Evolutionary conservation across 2,113 vertebrate species (phyloP), one percentile per base, ranked within the genome.

Genomic region (Synchiropus splendidus): DNA sequence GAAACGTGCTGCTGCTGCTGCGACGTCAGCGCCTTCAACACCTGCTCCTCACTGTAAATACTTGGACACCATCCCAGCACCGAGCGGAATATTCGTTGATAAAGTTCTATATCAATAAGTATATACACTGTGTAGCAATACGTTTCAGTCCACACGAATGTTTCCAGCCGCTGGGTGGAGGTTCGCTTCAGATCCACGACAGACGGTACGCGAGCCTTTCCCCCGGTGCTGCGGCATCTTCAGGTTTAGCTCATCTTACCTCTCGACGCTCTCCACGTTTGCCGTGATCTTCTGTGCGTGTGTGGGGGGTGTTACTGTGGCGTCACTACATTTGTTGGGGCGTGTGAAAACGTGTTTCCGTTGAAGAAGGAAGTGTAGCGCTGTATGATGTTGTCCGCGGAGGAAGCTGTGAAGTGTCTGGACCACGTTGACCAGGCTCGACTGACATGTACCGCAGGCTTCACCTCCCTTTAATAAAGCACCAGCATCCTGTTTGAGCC

Each of bases 111-210:
- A n/a, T n/a, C n/a, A n/a, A n/a, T n/a, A n/a, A n/a, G n/a, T n/a
- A 81, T 79, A 81, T 82, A 79, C 79, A 80, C 83, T 79, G 76
- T 79, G 81, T 81, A 61, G 77, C 67, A 85, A 72, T 83, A 86
- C 75, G 81, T 80, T 77, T 75, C 61, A 81, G 80, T 64, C 63
- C 74, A 72, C 77, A 71, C 70, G 87, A 87, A 79, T 84, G 75
- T 56, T 85, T 87, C 77, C 58, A 85, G 85, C n/a, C n/a, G n/a
- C n/a, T n/a, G n/a, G n/a, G 70, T 77, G 77, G 75, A 54, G 46
- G 49, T 60, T 67, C 42, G n/a, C n/a, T n/a, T n/a, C n/a, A n/a
- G n/a, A n/a, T 48, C 58, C 51, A 45, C 51, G 48, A 51, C 42
- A 70, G 37, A 35, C 56, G n/a, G n/a, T n/a, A n/a, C 51, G 21